These are phyloP conservation scores for Campylomormyrus tamandua DNA, from an alignment of 2,113 vertebrate genomes.

Conservation along the genomic window DNA sequence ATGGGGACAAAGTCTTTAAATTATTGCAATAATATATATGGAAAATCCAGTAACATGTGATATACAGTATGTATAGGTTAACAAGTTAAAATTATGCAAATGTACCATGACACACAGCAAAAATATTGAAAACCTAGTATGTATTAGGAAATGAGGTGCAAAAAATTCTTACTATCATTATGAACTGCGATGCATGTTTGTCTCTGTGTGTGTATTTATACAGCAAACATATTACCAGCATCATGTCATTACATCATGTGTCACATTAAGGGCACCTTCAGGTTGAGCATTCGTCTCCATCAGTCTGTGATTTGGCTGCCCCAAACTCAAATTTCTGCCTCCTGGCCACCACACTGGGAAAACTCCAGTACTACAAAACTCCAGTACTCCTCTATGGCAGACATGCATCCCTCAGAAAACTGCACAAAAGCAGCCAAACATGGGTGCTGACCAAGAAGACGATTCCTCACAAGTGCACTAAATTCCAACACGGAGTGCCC, in stretches of 20 bases:
- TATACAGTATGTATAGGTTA: not conserved
- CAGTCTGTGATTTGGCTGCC: not conserved
- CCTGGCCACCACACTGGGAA: not conserved
- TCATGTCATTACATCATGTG: not conserved
- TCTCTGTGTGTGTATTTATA: not conserved
- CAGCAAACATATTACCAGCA: not conserved
- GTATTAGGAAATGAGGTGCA: not conserved
- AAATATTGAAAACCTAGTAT: not conserved
- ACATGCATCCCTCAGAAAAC: not conserved
- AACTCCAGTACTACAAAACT: not conserved
- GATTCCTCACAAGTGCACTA: not conserved
- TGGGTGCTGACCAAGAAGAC: not conserved
- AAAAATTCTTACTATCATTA: not conserved
- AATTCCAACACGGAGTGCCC: not conserved
- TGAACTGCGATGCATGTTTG: not conserved
- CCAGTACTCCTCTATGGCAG: not conserved
- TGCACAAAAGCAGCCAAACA: not conserved
- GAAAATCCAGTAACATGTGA: not conserved
- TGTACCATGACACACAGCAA: not conserved
- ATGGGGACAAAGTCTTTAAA: not conserved
- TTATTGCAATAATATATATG: not conserved
- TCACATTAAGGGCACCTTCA: not conserved
- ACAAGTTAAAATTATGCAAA: not conserved
- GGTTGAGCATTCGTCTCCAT: not conserved
- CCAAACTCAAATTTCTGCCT: not conserved